Percentiles rank a stretch among this genome's conserved stretches.
Conservation (phyloP, 2,888 invertebrate genomes). For the Sphaeridia pumilis region DNA sequence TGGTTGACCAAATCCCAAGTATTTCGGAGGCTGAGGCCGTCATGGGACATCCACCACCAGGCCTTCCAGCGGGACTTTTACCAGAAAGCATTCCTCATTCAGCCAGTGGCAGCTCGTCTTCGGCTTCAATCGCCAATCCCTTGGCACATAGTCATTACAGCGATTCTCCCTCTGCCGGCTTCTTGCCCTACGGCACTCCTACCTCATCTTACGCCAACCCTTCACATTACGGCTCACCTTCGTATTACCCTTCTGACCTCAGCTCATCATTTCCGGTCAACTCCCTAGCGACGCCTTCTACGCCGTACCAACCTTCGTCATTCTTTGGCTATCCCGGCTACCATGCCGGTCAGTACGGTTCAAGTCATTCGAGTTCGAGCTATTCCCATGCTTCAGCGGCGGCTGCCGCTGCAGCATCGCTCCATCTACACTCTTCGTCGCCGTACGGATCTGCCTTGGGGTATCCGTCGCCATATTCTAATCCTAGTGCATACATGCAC, state of each 20-base stretch:
- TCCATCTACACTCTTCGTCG: constrained; percentile 29
- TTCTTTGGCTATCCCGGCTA: constrained; percentile 35
- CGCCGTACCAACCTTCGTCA: constrained; percentile 32
- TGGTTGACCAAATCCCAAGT: constrained; percentile 83
- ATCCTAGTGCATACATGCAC: constrained; percentile 29
- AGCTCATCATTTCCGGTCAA: constrained; percentile 31
- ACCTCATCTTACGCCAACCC: constrained; percentile 26
- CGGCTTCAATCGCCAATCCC: constrained; percentile 6
- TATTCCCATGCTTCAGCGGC: constrained; percentile 24
- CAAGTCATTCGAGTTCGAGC: constrained; percentile 17
- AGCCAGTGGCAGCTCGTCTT: constrained; percentile 17
- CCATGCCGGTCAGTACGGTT: constrained; percentile 26
- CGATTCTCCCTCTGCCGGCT: constrained; percentile 30
- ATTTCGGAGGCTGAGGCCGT: constrained; percentile 57
- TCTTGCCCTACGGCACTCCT: constrained; percentile 29
- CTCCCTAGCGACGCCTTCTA: constrained; percentile 19
- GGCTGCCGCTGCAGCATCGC: constrained; percentile 25
- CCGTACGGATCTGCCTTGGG: constrained; percentile 31
- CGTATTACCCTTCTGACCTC: constrained; percentile 34
- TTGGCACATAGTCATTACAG: constrained; percentile 20
- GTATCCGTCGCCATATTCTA: constrained; percentile 28
- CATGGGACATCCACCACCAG: constrained; percentile 13
- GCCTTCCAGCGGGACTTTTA: constrained; percentile 19
- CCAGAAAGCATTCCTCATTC: constrained; percentile 25
- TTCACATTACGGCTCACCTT: constrained; percentile 29